These are phyloP conservation scores for Hippocampus kuda DNA, from an alignment of 2,797 vertebrate species.

Conservation along the genomic window DNA sequence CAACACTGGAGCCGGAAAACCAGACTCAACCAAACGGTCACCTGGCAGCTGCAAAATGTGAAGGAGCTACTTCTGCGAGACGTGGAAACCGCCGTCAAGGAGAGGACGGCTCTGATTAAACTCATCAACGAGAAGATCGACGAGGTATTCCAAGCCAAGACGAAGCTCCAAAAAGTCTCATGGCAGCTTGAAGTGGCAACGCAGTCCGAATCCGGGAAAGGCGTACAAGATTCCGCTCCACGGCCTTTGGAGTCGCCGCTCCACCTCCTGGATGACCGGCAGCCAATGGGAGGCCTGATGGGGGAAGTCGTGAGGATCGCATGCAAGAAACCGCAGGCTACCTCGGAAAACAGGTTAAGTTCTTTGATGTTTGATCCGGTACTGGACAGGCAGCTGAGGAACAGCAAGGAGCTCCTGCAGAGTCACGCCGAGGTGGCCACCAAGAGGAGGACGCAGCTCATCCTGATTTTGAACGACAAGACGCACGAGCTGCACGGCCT, in stretches of 20 bases:
- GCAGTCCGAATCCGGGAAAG: background rate
- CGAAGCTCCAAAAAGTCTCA: background rate
- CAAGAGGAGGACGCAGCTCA: slow-evolving; percentile 4
- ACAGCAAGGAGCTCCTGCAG: slow-evolving; percentile 3
- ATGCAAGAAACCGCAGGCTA: background rate
- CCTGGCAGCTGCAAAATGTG: slow-evolving; percentile 4
- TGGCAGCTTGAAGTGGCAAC: background rate
- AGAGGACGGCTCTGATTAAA: slow-evolving; percentile 3
- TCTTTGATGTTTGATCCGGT: background rate
- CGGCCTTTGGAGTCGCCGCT: background rate
- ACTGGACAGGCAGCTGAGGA: slow-evolving; percentile 6
- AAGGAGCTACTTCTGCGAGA: slow-evolving; percentile 7
- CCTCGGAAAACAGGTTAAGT: background rate
- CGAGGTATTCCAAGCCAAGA: background rate
- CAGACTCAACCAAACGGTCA: slow-evolving; percentile 5
- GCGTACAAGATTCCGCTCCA: background rate
- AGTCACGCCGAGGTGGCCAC: slow-evolving; percentile 5
- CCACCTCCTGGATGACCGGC: background rate
- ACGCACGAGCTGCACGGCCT: slow-evolving; percentile 1
- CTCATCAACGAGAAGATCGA: slow-evolving; percentile 4
- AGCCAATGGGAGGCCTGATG: background rate
- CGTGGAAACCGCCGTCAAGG: slow-evolving; percentile 2
- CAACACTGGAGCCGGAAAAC: slow-evolving; percentile 4
- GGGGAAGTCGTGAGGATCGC: background rate
- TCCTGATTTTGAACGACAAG: slow-evolving; percentile 2